Base-by-base conservation (phyloP, 1,140 invertebrate genomes). In the Drosophila kohkoa region DNA sequence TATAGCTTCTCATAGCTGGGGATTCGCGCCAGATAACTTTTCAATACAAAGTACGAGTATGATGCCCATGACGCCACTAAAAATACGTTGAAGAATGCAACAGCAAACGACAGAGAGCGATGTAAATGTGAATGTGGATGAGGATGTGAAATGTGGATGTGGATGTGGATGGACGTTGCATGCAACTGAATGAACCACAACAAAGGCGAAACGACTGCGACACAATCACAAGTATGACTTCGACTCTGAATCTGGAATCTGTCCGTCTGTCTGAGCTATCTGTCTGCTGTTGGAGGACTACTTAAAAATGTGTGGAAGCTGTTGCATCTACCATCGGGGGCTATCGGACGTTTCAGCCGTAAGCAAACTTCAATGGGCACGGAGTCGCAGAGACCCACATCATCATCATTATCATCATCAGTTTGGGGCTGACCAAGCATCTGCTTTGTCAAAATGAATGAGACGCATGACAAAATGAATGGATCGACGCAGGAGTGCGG, bases 41-140 rank as follows among this genome's bases (percentile, higher is more conserved):
- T 82, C 69, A 83, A 83, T 83, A 88, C 85, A 88, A 81, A 55
- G 58, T 75, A 43, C 46, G 25, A 78, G 66, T 80, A 88, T 87
- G 83, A 88, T 77, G 76, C 77, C 70, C 80, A 72, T 75, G 79
- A 72, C 70, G 74, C 67, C 77, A 70, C 83, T 77, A 73, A 88
- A 88, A 62, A 79, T 80, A 75, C 80, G 82, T 80, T 77, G 73
- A 82, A 72, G 83, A 87, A 87, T 87, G 77, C 83, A 77, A 77
- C 77, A 77, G 66, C 65, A 54, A 15, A 15, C 71, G 52, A 30
- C 46, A 3, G 52, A 28, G 48, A 52, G 52, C 11, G 38, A 38
- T 52, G 59, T 41, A 7, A 60, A 15, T 66, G 69, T 54, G 30
- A 13, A 35, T n/a, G 28, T 2, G 7, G 60, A 66, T 51, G 64